phyloP scores from a whole-genome alignment of 2,888 invertebrate species.

The Malthinus seriepunctatus region DNA sequence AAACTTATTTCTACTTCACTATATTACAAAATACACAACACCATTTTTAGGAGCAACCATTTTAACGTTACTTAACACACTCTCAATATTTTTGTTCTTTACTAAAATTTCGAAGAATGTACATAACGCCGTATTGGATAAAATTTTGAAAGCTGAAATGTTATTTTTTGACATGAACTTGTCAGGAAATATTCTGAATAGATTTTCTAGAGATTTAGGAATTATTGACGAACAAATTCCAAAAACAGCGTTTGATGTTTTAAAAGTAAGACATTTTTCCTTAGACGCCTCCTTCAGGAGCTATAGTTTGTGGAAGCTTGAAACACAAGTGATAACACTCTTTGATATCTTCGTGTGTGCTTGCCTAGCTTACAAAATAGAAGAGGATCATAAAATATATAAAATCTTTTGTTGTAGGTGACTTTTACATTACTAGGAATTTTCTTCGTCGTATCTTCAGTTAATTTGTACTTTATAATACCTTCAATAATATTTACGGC shows the following conservation, averaged over 20 bases:
- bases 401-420: too few species aligned
- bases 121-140: not conserved
- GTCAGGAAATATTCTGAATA: not conserved
- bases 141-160: slow-evolving; percentile 46
- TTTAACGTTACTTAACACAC: not conserved
- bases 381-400: slow-evolving; percentile 16
- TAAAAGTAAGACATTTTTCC: not conserved
- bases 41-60: not conserved
- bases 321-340: too few species aligned
- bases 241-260: not conserved
- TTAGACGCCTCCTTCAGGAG: too few species aligned
- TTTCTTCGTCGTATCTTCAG: slow-evolving; percentile 68
- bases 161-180: slow-evolving; percentile 45
- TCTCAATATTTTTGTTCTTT: not conserved
- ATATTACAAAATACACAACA: too few species aligned
- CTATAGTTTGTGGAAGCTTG: too few species aligned
- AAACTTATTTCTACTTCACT: too few species aligned
- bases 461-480: slow-evolving; percentile 69
- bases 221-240: slow-evolving; percentile 1
- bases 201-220: slow-evolving; percentile 2
- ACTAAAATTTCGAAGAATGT: not conserved
- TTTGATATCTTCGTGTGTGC: too few species aligned
- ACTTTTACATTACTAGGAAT: slow-evolving; percentile 67
- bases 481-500: slow-evolving; percentile 66
- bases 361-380: too few species aligned